Base-by-base conservation (phyloP, 2,888 invertebrate species). In the Ctenicera cuprea region DNA sequence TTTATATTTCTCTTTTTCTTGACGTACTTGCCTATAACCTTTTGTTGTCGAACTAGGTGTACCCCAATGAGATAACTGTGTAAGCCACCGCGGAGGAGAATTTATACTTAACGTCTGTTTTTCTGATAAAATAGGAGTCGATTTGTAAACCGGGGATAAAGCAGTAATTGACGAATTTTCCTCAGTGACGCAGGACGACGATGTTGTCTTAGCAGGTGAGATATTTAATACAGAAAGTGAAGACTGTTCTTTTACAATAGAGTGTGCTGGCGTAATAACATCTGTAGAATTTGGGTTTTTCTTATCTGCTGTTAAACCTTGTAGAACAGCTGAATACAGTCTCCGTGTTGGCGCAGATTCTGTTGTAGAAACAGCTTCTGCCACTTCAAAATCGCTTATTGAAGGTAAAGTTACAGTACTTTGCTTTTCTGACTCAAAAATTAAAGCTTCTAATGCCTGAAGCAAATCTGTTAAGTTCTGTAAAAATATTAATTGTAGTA, bases 251-350 rank as follows among this genome's bases (percentile, higher is more conserved):
- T 18, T 45, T 18, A 4, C 45, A 1, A 45, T 1, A 20, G 20
- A 52, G 3, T n/a, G 8, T 22, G 12, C 2, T 22, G 20, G 38
- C 37, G 20, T 2, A 33, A 33, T 5, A 9, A 33, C 9, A 33
- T 33, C 33, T 33, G 9, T 33, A 33, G 33, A 38, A 18, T 20
- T 59, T 11, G 59, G 12, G 11, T 30, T 38, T 22, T 59, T 59
- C 3, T 37, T 37, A n/a, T 59, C 59, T 5, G 18, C 9, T 18
- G n/a, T 12, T 11, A 80, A 30, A n/a, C 87, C 87, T 80, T 87
- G 87, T 5, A 87, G 80, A 3, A 87, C 87, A 20, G 85, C 87
- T 4, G 87, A 87, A 73, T 87, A 87, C 3, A 86, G 73, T 69
- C 86, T 77, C 54, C 82, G 78, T 45, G 69, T 62, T 68, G 76